Evolutionary conservation across 2,113 vertebrate genomes (phyloP), one percentile per base, ranked within the genome.

Genomic region (Anolis carolinensis): DNA sequence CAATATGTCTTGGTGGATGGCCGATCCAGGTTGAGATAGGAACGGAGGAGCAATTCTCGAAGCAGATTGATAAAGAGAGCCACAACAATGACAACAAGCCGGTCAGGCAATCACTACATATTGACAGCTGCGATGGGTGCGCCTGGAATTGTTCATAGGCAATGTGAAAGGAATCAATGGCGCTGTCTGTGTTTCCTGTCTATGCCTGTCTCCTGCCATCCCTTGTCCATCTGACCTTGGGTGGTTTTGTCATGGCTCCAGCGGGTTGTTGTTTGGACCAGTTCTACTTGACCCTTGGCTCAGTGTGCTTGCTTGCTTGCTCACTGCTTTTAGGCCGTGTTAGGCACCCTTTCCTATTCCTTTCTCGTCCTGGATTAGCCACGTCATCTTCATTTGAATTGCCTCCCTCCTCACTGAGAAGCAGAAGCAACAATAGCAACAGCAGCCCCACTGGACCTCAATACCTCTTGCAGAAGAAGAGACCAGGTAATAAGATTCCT

Each of bases 161-260:
- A 62, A 77, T 71, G 36, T 34, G 50, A 78, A 48, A 65, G 32
- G 21, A 83, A 83, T 87, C 86, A 87, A 78, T 70, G 52, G 2
- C 65, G 48, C 36, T 34, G 16, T 39, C 48, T 44, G 25, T 14
- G n/a, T 48, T 50, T 70, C 68, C 76, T 62, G 13, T 79, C 63
- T 55, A 25, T 11, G 23, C 27, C 18, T 23, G 4, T 39, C 25
- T 2, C n/a, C 27, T 68, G 65, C n/a, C 4, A 39, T 20, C 30
- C 48, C 32, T 55, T 25, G 44, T 70, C 70, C 48, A 59, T 59
- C 75, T 82, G 67, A 71, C 50, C 67, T 34, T 52, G 65, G 48
- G 48, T 0, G 20, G 25, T 50, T 82, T 20, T 14, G 18, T 32
- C 39, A 32, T 39, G 65, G 32, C 48, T 23, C 2, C 21, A 1